Evolutionary conservation across 2,888 invertebrate genomes (phyloP), one percentile per base, ranked within the genome.

Genomic region (Hedya salicella): DNA sequence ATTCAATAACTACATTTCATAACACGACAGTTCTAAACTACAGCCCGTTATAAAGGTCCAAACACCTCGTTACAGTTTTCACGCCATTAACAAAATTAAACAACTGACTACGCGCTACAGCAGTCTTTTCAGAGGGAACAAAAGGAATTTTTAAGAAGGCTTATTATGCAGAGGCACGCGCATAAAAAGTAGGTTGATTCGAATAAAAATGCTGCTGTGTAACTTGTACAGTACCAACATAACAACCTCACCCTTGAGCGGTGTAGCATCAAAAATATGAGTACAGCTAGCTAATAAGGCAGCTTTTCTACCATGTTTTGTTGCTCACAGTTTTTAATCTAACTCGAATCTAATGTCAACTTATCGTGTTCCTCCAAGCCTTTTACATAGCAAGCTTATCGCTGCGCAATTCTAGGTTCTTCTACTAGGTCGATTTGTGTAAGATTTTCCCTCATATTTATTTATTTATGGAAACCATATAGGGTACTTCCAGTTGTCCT

Each of bases 121-220:
- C 61, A 68, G 62, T 69, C 68, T 69, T 62, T 68, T 71, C 71
- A 64, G 68, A 70, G 71, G 75, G 75, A 78, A 78, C 75, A 78
- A 81, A 75, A 74, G 75, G 74, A 74, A 78, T 77, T 76, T 76
- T 76, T 75, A 75, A 76, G 76, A 76, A 72, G 72, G 83, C 82
- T 83, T 86, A 85, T 88, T 88, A 86, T 85, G 83, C 83, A 69
- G 70, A 69, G 74, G 79, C 86, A 82, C 81, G 81, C 70, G 48
- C 53, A 42, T 48, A 53, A 66, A 65, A 66, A 46, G 60, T 53
- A 54, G 65, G 46, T 60, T 52, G 39, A 66, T 60, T 66, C 65
- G 49, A 52, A 60, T 30, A 42, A 53, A 42, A 36, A 32, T 42
- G 49, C 56, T 66, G 16, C 46, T 30, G 46, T 21, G 46, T 21